Conservation (phyloP, 2,888 invertebrate species). For the Leptinotarsa tumamoca region DNA sequence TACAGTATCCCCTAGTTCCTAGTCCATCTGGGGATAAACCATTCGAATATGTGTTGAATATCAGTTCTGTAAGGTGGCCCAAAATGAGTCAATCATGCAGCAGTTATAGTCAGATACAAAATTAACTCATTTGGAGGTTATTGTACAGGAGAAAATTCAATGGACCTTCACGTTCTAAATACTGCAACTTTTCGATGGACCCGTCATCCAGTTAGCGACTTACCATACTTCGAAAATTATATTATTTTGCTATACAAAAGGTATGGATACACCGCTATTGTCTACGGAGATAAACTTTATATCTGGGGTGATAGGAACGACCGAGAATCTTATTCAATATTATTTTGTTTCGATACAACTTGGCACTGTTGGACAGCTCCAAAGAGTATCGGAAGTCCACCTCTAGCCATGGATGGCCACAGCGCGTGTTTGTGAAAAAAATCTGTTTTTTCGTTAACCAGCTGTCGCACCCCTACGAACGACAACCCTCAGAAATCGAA, state of each 20-base stretch:
- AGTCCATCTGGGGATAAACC: not conserved
- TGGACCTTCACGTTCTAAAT: slow-evolving; percentile 89
- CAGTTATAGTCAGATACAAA: slow-evolving; percentile 80
- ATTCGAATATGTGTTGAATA: slow-evolving; percentile 80
- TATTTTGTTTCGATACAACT: slow-evolving; percentile 85
- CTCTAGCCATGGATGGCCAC: slow-evolving; percentile 91
- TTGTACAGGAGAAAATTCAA: slow-evolving; percentile 87
- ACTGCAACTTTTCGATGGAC: slow-evolving; percentile 73
- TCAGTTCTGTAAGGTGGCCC: slow-evolving; percentile 91
- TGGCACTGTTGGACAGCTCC: slow-evolving; percentile 77
- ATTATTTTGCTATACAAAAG: slow-evolving; percentile 78
- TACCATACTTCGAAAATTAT: slow-evolving; percentile 67
- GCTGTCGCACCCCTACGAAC: no score
- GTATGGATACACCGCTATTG: slow-evolving; percentile 92
- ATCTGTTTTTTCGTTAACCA: no score
- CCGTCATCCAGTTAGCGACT: slow-evolving; percentile 68
- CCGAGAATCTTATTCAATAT: slow-evolving; percentile 80
- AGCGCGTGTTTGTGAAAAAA: slow-evolving; percentile 83
- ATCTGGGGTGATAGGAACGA: slow-evolving; percentile 96
- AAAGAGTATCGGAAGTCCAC: slow-evolving; percentile 75
- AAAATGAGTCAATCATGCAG: slow-evolving; percentile 91
- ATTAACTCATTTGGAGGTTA: slow-evolving; percentile 95
- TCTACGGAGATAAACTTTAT: slow-evolving; percentile 81
- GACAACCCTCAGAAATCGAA: no score
- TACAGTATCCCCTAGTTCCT: no score